These are phyloP conservation scores for Ictalurus furcatus DNA, from an alignment of 2,113 vertebrate species.

Conservation along the genomic window DNA sequence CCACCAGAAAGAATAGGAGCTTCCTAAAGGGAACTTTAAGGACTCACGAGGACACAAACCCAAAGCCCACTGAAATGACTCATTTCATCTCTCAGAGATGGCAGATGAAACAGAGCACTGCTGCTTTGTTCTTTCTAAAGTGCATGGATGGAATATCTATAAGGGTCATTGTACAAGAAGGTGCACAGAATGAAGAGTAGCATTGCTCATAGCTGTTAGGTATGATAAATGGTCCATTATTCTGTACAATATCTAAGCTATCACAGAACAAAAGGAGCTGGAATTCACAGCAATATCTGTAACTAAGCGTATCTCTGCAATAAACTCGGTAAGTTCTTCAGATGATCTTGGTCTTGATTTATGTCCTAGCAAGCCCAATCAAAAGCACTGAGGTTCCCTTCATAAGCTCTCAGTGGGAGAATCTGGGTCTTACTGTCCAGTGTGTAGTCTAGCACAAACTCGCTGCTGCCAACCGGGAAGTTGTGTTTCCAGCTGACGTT, in stretches of 20 bases:
- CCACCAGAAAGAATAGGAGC: slow-evolving; percentile 39
- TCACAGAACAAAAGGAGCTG: not conserved
- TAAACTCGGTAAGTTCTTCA: not conserved
- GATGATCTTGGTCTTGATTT: slow-evolving; percentile 19
- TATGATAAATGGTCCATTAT: slow-evolving; percentile 34
- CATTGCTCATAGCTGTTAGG: slow-evolving; percentile 7
- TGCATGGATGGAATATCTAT: slow-evolving; percentile 19
- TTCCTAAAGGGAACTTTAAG: slow-evolving; percentile 59
- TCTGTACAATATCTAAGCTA: slow-evolving; percentile 23
- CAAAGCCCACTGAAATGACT: slow-evolving; percentile 25
- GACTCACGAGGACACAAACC: slow-evolving; percentile 50
- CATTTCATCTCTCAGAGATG: slow-evolving; percentile 9
- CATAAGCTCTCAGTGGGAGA: slow-evolving; percentile 43
- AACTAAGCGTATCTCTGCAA: not conserved
- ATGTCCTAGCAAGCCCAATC: slow-evolving; percentile 37
- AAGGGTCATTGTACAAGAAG: slow-evolving; percentile 9
- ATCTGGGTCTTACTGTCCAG: slow-evolving; percentile 90
- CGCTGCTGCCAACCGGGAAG: slow-evolving; percentile 86
- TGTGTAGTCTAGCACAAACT: slow-evolving; percentile 98
- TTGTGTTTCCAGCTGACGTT: slow-evolving; percentile 98
- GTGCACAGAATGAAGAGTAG: slow-evolving; percentile 25
- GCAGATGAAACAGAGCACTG: slow-evolving; percentile 18
- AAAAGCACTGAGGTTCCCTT: slow-evolving; percentile 48
- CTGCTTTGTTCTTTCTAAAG: slow-evolving; percentile 33
- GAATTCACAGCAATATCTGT: slow-evolving; percentile 16